Percentiles rank a stretch among this genome's conserved stretches.
These are phyloP conservation scores for Periophthalmodon schlosseri DNA, from an alignment of 2,113 vertebrate species.

Conservation along the genomic window DNA sequence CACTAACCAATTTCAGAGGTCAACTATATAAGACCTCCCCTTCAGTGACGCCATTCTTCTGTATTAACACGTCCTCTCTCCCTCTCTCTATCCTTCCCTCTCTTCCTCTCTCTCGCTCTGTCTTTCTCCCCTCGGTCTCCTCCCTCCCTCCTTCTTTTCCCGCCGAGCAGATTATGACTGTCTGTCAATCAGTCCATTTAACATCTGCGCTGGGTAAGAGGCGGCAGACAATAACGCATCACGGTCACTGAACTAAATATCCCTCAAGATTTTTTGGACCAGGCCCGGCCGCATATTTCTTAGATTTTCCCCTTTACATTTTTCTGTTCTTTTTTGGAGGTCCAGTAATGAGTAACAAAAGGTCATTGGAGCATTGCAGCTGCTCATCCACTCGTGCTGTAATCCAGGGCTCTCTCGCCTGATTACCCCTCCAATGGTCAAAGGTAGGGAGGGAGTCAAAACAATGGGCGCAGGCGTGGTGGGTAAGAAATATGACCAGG, in stretches of 20 bases:
- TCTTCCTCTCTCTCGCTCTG: constrained; percentile 5
- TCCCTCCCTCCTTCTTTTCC: constrained; percentile 31
- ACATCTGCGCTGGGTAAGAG: constrained; percentile 65
- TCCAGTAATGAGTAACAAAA: constrained; percentile 81
- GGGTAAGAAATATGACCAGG: constrained; percentile 66
- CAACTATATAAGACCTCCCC: constrained; percentile 3
- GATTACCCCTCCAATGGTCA: constrained; percentile 80
- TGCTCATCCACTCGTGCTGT: constrained; percentile 79
- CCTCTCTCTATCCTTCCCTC: constrained; percentile 12
- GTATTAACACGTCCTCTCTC: neutral
- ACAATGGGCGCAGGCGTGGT: constrained; percentile 72
- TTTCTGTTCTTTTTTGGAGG: constrained; percentile 49
- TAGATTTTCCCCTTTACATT: constrained; percentile 36
- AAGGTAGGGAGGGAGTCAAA: constrained; percentile 76
- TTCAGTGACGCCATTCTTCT: constrained; percentile 6
- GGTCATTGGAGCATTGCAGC: constrained; percentile 81
- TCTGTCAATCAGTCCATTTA: constrained; percentile 76
- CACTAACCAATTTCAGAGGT: neutral
- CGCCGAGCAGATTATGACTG: constrained; percentile 58
- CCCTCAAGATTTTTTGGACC: constrained; percentile 74
- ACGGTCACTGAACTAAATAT: constrained; percentile 76
- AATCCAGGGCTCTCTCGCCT: constrained; percentile 76
- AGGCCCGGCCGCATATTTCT: constrained; percentile 41
- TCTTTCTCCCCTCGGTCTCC: neutral
- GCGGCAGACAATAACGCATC: constrained; percentile 71